Base-by-base conservation (phyloP, 2,113 vertebrate genomes). In the Suncus etruscus region DNA sequence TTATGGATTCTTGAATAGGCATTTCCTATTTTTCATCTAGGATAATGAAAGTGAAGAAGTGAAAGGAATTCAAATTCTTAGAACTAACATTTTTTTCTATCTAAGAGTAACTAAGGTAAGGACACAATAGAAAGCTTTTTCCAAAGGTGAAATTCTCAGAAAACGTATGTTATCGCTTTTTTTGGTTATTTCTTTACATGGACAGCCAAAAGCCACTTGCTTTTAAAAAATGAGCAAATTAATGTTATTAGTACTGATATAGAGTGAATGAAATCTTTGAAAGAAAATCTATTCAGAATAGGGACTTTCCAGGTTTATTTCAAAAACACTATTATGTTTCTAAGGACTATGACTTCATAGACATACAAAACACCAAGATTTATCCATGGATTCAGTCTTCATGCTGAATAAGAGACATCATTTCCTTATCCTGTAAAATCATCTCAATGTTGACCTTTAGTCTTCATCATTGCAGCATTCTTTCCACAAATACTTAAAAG, bases 161-260 rank as follows among this genome's bases (percentile, higher is more conserved):
- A 97, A 94, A 89, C 29, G 83, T 86, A 45, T 74, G 9, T n/a
- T 76, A 31, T 51, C 31, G 0, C 47, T 18, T 1, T 86, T 83
- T 94, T 50, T 32, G 32, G 32, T 72, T 61, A 54, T 91, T 83
- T 93, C 39, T 86, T 68, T 73, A 1, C 61, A 63, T 54, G 14
- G 18, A 45, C 25, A 86, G 5, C 14, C 39, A 29, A 92, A 93
- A 90, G 70, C 47, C 50, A 86, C 58, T 90, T 90, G 20, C 50
- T 82, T 91, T 94, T 78, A 91, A 94, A 88, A n/a, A 75, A 95
- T 92, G 68, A 91, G 48, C 32, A 88, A 91, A 96, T 90, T 87
- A 83, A 91, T 90, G n/a, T 65, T n/a, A 79, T 94, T 58, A 51
- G 54, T 76, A 45, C 66, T 92, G 74, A 83, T 91, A 54, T 4